Conservation (phyloP, 2,888 invertebrate genomes). For the Eudemis profundana region DNA sequence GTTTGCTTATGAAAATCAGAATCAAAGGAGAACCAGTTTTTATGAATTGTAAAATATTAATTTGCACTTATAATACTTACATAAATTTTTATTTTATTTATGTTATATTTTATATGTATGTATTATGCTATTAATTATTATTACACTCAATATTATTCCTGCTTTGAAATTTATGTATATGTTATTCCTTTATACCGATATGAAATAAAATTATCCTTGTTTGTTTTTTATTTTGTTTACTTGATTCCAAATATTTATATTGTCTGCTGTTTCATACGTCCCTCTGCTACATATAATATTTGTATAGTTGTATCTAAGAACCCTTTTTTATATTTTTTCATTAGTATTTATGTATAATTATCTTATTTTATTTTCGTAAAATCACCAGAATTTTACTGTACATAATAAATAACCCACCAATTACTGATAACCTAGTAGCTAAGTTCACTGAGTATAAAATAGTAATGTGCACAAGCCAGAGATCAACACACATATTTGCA, state of each 20-base stretch:
- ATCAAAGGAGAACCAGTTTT: too few relatives aligned
- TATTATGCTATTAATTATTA: constrained; percentile 43
- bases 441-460: constrained; percentile 13
- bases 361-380: not conserved
- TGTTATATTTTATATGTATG: constrained; percentile 2
- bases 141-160: constrained; percentile 44
- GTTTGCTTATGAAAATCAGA: too few relatives aligned
- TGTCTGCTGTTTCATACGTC: not conserved
- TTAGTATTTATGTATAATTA: not conserved
- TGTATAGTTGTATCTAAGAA: too few relatives aligned
- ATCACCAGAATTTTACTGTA: not conserved
- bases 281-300: too few relatives aligned
- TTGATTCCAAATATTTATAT: not conserved
- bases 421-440: constrained; percentile 2
- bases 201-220: not conserved
- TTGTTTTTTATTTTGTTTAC: not conserved
- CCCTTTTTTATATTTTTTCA: too few relatives aligned
- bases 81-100: not conserved
- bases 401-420: not conserved
- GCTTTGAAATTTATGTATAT: constrained; percentile 48
- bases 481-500: constrained; percentile 18
- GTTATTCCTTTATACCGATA: not conserved
- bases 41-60: not conserved
- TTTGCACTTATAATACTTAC: constrained; percentile 10
- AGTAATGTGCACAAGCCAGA: constrained; percentile 3